Evolutionary conservation across 2,888 invertebrate genomes (phyloP).

Genomic region (Diarsia dahlii): DNA sequence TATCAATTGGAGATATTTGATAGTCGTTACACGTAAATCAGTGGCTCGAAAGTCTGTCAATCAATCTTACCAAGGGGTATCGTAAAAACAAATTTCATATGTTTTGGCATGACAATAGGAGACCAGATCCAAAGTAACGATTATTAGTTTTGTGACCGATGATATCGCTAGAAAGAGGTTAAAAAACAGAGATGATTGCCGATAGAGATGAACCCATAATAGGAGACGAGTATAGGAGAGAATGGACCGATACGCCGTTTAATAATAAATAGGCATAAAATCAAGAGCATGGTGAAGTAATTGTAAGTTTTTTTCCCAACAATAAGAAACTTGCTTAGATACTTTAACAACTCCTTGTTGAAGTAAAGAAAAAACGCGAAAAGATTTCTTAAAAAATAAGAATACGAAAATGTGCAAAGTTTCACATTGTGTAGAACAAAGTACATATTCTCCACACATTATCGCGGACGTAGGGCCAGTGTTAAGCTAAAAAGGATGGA

Average conservation of each 20-base stretch:
- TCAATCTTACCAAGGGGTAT: no score
- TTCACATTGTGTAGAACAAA: slow-evolving; percentile 11
- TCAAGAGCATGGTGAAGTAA: neutral
- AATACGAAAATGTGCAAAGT: slow-evolving; percentile 11
- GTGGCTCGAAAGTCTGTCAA: no score
- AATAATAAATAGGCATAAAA: no score
- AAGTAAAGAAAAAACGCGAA: neutral
- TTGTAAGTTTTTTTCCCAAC: neutral
- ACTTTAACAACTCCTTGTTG: neutral
- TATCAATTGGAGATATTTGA: no score
- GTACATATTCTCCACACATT: slow-evolving; percentile 13
- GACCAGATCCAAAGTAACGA: no score
- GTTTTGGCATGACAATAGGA: no score
- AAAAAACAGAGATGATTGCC: no score
- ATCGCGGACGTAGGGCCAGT: slow-evolving; percentile 15
- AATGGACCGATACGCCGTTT: no score
- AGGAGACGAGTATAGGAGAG: neutral
- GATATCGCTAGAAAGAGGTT: no score
- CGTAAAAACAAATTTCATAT: neutral
- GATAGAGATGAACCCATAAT: neutral
- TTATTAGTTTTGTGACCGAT: no score
- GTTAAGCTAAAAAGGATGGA: slow-evolving; percentile 55
- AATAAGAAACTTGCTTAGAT: neutral
- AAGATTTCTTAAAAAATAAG: neutral
- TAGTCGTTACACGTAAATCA: no score